Conservation (phyloP, 2,888 invertebrate genomes). For the Druceiella hillmani region DNA sequence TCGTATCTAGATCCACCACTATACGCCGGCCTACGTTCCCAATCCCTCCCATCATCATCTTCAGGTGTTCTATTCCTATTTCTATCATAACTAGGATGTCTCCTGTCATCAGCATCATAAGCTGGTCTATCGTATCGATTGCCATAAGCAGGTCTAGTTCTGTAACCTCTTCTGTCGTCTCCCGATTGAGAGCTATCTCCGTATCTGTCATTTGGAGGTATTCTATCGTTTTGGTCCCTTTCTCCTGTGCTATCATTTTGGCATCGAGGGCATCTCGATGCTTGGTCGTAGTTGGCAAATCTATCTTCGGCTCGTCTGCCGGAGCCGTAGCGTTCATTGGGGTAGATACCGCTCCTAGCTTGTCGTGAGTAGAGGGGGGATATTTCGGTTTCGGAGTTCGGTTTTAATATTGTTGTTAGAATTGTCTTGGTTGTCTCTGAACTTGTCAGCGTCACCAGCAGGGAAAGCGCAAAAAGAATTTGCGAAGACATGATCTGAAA, state of each 20-base stretch:
- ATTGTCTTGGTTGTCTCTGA: too few species aligned
- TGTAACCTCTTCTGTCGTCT: slow-evolving; percentile 30
- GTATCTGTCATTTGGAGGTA: too few species aligned
- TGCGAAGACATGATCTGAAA: too few species aligned
- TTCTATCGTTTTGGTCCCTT: slow-evolving; percentile 30
- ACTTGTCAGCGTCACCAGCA: too few species aligned
- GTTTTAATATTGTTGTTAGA: slow-evolving; percentile 32
- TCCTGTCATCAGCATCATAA: slow-evolving; percentile 29
- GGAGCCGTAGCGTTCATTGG: slow-evolving; percentile 30
- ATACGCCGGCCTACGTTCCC: too few species aligned
- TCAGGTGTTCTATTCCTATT: slow-evolving; percentile 15
- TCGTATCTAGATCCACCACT: too few species aligned
- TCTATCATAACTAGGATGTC: slow-evolving; percentile 25
- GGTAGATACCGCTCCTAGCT: slow-evolving; percentile 32
- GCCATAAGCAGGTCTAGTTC: slow-evolving; percentile 36
- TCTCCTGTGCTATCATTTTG: slow-evolving; percentile 16
- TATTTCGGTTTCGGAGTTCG: too few species aligned
- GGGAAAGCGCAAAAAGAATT: too few species aligned
- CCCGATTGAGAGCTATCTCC: too few species aligned
- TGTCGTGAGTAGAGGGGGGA: slow-evolving; percentile 6
- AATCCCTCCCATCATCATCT: too few species aligned
- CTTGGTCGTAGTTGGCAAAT: slow-evolving; percentile 31
- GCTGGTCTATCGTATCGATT: slow-evolving; percentile 36
- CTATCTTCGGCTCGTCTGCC: slow-evolving; percentile 33
- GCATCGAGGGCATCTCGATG: slow-evolving; percentile 36